Evolutionary conservation across 2,113 vertebrate species (phyloP), one percentile per base, ranked within the genome.

Genomic region (Glaucidium brasilianum): DNA sequence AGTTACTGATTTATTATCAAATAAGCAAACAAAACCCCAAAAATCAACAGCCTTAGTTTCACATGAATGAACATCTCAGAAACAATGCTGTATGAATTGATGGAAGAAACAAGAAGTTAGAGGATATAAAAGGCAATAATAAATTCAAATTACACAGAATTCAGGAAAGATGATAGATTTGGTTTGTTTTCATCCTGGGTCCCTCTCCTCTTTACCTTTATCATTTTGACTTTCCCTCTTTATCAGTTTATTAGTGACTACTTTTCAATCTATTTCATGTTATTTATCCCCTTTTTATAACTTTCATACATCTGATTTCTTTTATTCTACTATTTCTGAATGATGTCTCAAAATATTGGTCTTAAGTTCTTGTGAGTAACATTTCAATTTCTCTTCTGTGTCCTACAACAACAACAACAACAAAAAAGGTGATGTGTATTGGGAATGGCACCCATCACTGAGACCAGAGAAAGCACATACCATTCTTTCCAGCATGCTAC

Each of bases 11-110:
- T 85, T 25, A 15, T 62, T 52, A 64, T 43, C 88, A 60, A 75
- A 62, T 32, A 59, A 66, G 6, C 4, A 83, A 64, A 45, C 14
- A 69, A 66, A 62, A 60, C 52, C 35, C 1, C 4, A 39, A 78
- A 92, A 25, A 0, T 0, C 8, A 39, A 10, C 2, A 29, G 0
- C 3, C 6, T 43, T 59, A 73, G 10, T 80, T 16, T 76, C 10
- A 25, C 4, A 2, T 64, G 21, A 80, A 18, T 80, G 25, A 14
- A 41, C 22, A 6, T 18, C 37, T 64, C 17, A 45, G 27, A 41
- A 59, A 23, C 23, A 43, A 6, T 30, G 4, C 26, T 50, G 14
- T 81, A 26, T 37, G n/a, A 56, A 43, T 45, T 39, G 23, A 4
- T 37, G 5, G 35, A 7, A 63, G 17, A 6, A 64, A 50, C 5